Evolutionary conservation across 2,113 vertebrate species (phyloP).

Genomic region (Trichechus manatus): DNA sequence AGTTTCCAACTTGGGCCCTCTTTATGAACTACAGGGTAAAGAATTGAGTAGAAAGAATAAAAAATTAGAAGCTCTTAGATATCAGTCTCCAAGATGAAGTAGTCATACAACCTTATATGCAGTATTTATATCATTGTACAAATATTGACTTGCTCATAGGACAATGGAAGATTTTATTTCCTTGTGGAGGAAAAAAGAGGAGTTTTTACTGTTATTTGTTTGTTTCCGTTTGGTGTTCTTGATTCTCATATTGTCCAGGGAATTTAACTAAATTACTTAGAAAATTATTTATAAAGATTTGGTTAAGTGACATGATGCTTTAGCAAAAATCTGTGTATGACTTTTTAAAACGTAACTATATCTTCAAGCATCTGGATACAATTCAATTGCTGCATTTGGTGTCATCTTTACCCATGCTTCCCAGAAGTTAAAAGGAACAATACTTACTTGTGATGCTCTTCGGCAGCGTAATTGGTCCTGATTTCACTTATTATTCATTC

Average conservation of each 20-base stretch:
- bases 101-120: neutral
- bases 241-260: neutral
- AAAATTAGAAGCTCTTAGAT: constrained; percentile 27
- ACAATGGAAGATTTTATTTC: neutral
- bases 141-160: neutral
- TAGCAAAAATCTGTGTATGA: constrained; percentile 45
- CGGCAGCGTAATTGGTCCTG: neutral
- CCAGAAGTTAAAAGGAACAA: neutral
- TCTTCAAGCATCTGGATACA: constrained; percentile 28
- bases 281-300: constrained; percentile 50
- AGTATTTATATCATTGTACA: neutral
- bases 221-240: neutral
- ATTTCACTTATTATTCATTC: neutral
- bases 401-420: neutral
- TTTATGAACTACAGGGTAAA: neutral
- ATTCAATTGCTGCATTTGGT: constrained; percentile 32
- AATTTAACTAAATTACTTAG: constrained; percentile 40
- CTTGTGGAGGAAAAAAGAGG: neutral
- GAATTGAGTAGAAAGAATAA: neutral
- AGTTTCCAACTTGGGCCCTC: neutral
- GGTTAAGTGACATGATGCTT: neutral
- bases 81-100: neutral
- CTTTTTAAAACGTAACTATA: constrained; percentile 58
- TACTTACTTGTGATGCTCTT: neutral
- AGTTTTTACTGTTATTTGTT: neutral